Base-by-base conservation (phyloP, 2,113 vertebrate species). In the Psilopogon haemacephalus region DNA sequence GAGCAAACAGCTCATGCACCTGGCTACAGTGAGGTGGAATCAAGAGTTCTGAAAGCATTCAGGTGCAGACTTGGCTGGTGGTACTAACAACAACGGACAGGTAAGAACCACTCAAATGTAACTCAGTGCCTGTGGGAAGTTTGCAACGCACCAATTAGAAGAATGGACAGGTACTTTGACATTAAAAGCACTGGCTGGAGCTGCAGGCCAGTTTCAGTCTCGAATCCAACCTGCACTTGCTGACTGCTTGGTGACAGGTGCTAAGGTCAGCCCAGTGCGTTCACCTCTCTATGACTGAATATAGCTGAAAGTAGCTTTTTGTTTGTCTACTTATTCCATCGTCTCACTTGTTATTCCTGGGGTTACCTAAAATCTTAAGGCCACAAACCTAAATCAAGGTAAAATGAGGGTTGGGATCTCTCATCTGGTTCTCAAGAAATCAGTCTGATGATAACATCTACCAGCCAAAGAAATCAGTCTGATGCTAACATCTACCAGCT, bases 141-240 rank as follows among this genome's bases (percentile, higher is more conserved):
- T 52, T 6, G 8, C 5, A 55, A 12, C 35, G 18, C 40, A 5
- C 5, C 5, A 32, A 32, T 18, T 0, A 55, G 46, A 55, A 77
- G 42, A 23, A 63, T 2, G 27, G 55, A 64, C 44, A 91, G 28
- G 56, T 46, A 56, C 59, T 70, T 2, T 8, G 37, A 18, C 42
- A 72, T 55, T 52, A n/a, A 6, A 35, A 72, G 55, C 1, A 0
- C 24, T 26, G 40, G 0, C 24, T 26, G 54, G 3, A 52, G 73
- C 46, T 75, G 40, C 44, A 50, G 60, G 38, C 38, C 40, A 37
- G 44, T 13, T 75, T 28, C 83, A 52, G 63, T 5, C 24, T 30
- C 30, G 48, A 69, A 52, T 16, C 73, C 77, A 92, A 35, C 17
- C 67, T 81, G 65, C 26, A 5, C 8, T n/a, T 35, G 42, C 54